These are phyloP conservation scores for Brachionus sp. DNA, from an alignment of 1,140 invertebrate genomes.

Conservation along the genomic window DNA sequence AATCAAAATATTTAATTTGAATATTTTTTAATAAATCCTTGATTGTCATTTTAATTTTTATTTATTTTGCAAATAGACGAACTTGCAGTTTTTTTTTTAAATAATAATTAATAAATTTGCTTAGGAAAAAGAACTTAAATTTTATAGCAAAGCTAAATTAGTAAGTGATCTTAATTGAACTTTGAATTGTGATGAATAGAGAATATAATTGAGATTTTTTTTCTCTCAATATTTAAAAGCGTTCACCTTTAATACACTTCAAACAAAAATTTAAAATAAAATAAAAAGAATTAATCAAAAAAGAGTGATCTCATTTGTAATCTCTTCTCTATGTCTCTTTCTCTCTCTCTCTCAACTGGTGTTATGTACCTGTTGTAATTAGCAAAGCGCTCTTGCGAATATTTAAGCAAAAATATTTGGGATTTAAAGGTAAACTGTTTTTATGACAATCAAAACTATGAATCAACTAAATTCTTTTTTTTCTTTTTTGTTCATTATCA, in stretches of 20 bases:
- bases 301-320: background rate
- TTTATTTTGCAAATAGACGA: too few species aligned
- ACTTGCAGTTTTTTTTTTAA: too few species aligned
- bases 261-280: background rate
- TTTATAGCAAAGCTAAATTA: too few species aligned
- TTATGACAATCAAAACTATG: background rate
- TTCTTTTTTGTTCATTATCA: background rate
- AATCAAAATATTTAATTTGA: too few species aligned
- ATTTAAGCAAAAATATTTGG: background rate
- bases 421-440: constrained; percentile 2
- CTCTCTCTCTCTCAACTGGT: background rate
- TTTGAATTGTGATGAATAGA: background rate
- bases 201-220: background rate
- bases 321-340: too few species aligned
- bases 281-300: background rate
- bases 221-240: background rate
- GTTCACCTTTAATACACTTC: background rate
- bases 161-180: too few species aligned
- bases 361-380: background rate
- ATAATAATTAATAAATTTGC: too few species aligned
- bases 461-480: background rate
- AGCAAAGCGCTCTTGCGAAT: background rate
- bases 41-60: too few species aligned
- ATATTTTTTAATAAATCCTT: too few species aligned
- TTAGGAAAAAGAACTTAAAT: too few species aligned